Conservation (phyloP, 2,113 vertebrate species). For the Hyaena hyaena region DNA sequence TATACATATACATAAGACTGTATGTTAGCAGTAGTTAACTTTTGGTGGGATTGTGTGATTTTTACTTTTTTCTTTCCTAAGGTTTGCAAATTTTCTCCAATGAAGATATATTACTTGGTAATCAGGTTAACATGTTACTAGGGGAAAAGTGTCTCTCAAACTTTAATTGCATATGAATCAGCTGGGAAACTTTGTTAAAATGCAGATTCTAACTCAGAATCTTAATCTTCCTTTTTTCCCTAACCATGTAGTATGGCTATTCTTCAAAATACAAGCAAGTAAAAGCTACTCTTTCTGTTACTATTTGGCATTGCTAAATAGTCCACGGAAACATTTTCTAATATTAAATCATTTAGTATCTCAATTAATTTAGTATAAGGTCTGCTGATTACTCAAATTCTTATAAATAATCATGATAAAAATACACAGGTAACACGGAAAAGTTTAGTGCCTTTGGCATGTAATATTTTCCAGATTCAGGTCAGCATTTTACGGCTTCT, state of each 20-base stretch:
- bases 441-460: background rate
- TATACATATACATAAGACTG: background rate
- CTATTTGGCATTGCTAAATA: background rate
- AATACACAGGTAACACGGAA: background rate
- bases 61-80: constrained; percentile 12
- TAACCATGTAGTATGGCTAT: background rate
- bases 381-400: background rate
- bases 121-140: constrained; percentile 38
- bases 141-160: background rate
- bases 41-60: background rate
- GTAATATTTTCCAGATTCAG: background rate
- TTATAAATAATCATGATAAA: background rate
- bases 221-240: background rate
- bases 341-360: constrained; percentile 32
- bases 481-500: constrained; percentile 32
- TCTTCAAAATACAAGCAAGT: constrained; percentile 4
- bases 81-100: background rate
- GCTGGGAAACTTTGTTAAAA: background rate
- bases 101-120: background rate
- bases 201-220: background rate
- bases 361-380: background rate
- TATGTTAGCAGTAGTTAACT: background rate
- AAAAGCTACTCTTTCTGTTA: background rate
- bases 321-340: background rate
- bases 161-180: background rate